Percentiles rank a stretch among this genome's conserved stretches.
These are phyloP conservation scores for Pangasius djambal DNA, from an alignment of 2,797 vertebrate genomes.

Conservation along the genomic window DNA sequence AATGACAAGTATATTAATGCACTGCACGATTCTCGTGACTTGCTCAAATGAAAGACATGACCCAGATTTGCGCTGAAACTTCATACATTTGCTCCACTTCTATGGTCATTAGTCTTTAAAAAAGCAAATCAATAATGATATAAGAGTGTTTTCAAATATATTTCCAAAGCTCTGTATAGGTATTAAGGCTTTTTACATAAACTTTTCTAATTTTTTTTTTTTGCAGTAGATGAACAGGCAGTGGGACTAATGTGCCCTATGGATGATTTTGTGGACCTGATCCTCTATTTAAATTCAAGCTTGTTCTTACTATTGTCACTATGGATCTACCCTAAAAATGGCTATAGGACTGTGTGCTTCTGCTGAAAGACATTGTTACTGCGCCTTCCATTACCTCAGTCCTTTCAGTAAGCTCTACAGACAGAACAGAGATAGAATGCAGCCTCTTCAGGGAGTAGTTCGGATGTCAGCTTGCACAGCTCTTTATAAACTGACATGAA, in stretches of 20 bases:
- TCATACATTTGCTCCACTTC: background rate
- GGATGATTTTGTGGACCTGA: background rate
- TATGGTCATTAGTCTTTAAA: background rate
- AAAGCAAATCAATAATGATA: background rate
- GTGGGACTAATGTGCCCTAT: background rate
- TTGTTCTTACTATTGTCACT: background rate
- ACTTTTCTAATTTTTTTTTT: background rate
- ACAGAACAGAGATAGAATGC: conserved; percentile 4
- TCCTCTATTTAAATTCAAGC: background rate
- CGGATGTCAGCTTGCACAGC: conserved; percentile 38
- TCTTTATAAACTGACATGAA: conserved; percentile 31
- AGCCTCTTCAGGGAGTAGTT: conserved; percentile 34
- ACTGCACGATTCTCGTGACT: background rate
- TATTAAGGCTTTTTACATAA: no score
- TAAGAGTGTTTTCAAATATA: background rate
- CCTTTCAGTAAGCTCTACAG: conserved; percentile 28
- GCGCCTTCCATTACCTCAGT: background rate
- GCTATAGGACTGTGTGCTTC: background rate
- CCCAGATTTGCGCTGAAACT: background rate
- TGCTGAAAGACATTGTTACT: conserved; percentile 12
- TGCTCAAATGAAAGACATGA: background rate
- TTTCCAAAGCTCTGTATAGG: background rate
- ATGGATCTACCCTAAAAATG: background rate
- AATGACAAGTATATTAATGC: conserved; percentile 9
- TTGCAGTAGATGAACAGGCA: background rate